A percentile compares a stretch with the other conserved stretches of the same genome.
Conservation (phyloP, 2,797 vertebrate genomes). For the Pachyuromys duprasi region DNA sequence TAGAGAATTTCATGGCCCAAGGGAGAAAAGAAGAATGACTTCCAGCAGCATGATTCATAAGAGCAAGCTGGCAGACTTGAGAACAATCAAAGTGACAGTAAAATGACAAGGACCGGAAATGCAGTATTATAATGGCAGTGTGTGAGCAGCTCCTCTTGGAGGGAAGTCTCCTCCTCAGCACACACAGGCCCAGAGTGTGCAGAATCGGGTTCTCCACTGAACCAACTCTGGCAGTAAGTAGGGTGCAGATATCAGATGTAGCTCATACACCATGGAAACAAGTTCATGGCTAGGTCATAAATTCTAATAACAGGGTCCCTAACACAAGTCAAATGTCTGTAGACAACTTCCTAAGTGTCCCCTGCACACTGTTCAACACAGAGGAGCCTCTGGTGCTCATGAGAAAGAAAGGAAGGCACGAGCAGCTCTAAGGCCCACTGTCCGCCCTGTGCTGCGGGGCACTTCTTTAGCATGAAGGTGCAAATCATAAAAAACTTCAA, state of each 20-base stretch:
- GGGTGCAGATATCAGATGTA: neutral
- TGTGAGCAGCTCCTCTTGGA: constrained; percentile 1
- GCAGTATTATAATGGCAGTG: neutral
- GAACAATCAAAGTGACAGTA: constrained; percentile 49
- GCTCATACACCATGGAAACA: neutral
- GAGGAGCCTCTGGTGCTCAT: neutral
- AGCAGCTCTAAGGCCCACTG: neutral
- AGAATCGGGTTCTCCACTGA: neutral
- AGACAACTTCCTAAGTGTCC: neutral
- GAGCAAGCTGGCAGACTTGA: constrained; percentile 10
- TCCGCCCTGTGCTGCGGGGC: neutral
- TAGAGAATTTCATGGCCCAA: neutral
- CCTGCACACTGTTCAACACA: neutral
- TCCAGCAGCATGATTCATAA: constrained; percentile 56
- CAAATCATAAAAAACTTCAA: neutral
- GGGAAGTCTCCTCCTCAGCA: neutral
- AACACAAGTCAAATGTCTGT: neutral
- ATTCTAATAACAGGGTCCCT: neutral
- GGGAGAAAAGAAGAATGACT: neutral
- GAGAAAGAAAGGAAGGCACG: neutral
- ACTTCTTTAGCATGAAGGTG: neutral
- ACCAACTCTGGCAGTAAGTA: neutral
- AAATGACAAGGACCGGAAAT: constrained; percentile 19
- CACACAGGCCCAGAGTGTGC: neutral
- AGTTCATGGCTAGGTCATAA: neutral